phyloP scores from a whole-genome alignment of 2,888 invertebrate species.

The Axea sp. region DNA sequence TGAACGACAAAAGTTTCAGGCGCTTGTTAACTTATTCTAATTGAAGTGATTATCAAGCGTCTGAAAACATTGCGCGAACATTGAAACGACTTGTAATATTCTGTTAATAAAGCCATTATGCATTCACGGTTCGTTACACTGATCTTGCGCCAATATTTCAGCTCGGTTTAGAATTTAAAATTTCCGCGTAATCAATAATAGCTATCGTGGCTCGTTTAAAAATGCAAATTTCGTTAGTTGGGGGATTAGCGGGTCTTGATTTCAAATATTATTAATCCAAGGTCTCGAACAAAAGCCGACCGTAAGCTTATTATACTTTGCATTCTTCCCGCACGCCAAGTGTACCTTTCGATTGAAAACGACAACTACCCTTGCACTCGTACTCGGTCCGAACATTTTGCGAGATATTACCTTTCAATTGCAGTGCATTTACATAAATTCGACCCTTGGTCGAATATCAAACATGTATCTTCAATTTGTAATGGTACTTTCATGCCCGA shows the following conservation, averaged over 20 bases:
- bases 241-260: no score
- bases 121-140: slow-evolving; percentile 23
- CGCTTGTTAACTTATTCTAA: slow-evolving; percentile 13
- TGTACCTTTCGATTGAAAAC: no score
- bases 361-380: no score
- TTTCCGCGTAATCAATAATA: slow-evolving; percentile 2
- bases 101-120: slow-evolving; percentile 31
- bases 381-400: not conserved
- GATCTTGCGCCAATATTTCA: slow-evolving; percentile 4
- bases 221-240: not conserved
- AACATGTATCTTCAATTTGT: no score
- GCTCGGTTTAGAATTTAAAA: slow-evolving; percentile 5
- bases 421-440: no score
- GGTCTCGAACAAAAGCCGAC: no score
- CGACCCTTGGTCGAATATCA: no score
- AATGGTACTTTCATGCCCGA: no score
- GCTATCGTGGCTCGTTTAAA: no score
- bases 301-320: no score
- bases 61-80: slow-evolving; percentile 27
- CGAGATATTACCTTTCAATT: slow-evolving; percentile 5
- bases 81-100: no score
- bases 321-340: not conserved
- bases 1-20: slow-evolving; percentile 49
- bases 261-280: no score
- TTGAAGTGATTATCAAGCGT: slow-evolving; percentile 36